phyloP scores from a whole-genome alignment of 2,797 vertebrate genomes.

The Philypnodon macrostomus region DNA sequence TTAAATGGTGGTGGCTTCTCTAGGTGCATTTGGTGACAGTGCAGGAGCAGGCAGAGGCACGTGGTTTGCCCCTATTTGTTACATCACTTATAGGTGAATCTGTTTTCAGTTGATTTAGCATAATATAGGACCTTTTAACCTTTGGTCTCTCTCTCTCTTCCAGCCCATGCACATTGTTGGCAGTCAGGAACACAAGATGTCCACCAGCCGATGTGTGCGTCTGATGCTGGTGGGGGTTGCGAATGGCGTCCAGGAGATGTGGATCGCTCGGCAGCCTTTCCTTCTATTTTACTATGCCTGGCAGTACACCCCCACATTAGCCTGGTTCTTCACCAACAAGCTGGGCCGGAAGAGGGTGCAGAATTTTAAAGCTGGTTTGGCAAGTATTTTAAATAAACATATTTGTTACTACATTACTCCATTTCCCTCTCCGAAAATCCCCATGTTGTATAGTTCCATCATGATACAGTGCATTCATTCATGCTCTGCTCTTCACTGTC shows the following conservation, averaged over 20 bases:
- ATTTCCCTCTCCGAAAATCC: too few species aligned
- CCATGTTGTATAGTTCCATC: too few species aligned
- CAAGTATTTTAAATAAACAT: slow-evolving; percentile 62
- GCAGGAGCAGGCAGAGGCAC: too few species aligned
- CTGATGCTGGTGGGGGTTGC: slow-evolving; percentile 84
- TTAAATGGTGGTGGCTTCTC: too few species aligned
- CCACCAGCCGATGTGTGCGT: slow-evolving; percentile 81
- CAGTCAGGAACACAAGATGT: slow-evolving; percentile 87
- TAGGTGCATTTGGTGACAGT: too few species aligned
- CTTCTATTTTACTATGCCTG: slow-evolving; percentile 82
- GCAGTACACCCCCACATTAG: slow-evolving; percentile 89
- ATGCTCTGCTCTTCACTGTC: too few species aligned
- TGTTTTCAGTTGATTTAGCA: too few species aligned
- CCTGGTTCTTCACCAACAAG: slow-evolving; percentile 76
- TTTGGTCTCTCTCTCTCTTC: slow-evolving; percentile 11
- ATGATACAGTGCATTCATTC: too few species aligned
- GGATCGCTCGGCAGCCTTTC: slow-evolving; percentile 87
- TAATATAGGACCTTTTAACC: neutral
- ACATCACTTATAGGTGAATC: too few species aligned
- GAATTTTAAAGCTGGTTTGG: slow-evolving; percentile 89
- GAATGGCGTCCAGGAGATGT: slow-evolving; percentile 88
- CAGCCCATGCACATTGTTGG: slow-evolving; percentile 67
- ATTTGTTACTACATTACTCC: neutral
- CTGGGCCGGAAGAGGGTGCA: slow-evolving; percentile 83
- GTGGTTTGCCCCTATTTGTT: too few species aligned